Base-by-base conservation (phyloP, 1,140 invertebrate genomes). In the Scaptomyza montana region DNA sequence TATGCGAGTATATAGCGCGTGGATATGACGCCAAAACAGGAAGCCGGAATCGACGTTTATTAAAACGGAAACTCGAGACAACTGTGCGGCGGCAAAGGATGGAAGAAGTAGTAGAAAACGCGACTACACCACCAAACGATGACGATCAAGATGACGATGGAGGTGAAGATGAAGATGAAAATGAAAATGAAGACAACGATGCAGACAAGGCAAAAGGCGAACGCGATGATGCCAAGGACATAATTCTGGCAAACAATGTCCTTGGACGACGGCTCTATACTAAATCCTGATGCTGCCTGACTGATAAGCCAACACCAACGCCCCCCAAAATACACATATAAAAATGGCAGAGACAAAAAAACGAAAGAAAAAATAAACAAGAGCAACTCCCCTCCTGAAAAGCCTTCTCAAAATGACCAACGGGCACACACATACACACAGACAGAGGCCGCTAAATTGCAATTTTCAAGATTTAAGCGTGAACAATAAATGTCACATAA, bases 401-500 rank as follows among this genome's bases (percentile, higher is more conserved):
- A n/a, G 43, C 47, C 53, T n/a, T 33, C 39, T 25, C 28, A 12
- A 65, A 65, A 65, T 74, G 75, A 75, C 75, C 71, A 78, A 71
- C 71, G 68, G 41, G 19, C 19, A 39, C 59, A 74, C 50, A 67
- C 33, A 36, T 1, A 36, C 33, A 36, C 33, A 36, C 33, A 36
- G 7, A 36, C 5, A 33, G 7, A 36, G 63, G 80, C 75, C 75
- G 79, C 78, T 86, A 87, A 87, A 87, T 87, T 87, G 82, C 82
- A 89, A 87, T 87, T 87, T 89, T 70, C 76, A 77, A 89, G 82
- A 87, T 87, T 87, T 87, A 87, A 87, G 82, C 82, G 82, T 87
- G 82, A 87, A 89, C 82, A 87, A 87, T 87, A 87, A 87, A 87
- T 87, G 82, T 87, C 82, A 87, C 82, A 87, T 87, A 87, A 87